Evolutionary conservation across 2,797 vertebrate genomes (phyloP).

Genomic region (Gymnothorax javanicus): DNA sequence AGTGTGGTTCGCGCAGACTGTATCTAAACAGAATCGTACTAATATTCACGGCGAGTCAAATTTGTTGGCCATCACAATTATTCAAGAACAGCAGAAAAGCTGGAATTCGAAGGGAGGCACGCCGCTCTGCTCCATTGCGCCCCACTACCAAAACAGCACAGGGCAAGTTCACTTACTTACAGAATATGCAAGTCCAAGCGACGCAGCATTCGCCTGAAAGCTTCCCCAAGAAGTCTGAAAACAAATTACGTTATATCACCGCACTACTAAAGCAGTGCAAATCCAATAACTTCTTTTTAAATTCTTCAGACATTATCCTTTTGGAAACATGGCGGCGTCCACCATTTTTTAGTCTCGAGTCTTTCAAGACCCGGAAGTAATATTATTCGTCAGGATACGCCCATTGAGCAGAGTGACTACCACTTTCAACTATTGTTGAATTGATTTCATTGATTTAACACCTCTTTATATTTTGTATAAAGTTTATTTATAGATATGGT

Average conservation of each 20-base stretch:
- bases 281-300: slow-evolving; percentile 56
- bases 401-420: background rate
- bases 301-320: slow-evolving; percentile 70
- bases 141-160: slow-evolving; percentile 11
- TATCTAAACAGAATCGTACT: background rate
- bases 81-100: background rate
- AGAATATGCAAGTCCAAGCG: slow-evolving; percentile 45
- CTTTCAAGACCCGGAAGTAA: slow-evolving; percentile 66
- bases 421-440: background rate
- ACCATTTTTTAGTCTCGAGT: slow-evolving; percentile 55
- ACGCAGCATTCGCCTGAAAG: slow-evolving; percentile 56
- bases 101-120: background rate
- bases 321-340: slow-evolving; percentile 71
- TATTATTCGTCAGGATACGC: background rate
- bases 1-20: background rate
- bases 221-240: slow-evolving; percentile 49
- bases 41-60: too few species aligned
- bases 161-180: slow-evolving; percentile 62
- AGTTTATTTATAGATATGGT: background rate
- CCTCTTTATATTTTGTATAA: background rate
- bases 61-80: too few species aligned
- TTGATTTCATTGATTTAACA: background rate
- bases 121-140: slow-evolving; percentile 10
- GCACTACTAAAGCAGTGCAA: slow-evolving; percentile 51
- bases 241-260: background rate